A percentile compares a stretch with the other conserved stretches of the same genome.
Evolutionary conservation across 2,797 vertebrate species (phyloP).

Genomic region (Spea hammondii): DNA sequence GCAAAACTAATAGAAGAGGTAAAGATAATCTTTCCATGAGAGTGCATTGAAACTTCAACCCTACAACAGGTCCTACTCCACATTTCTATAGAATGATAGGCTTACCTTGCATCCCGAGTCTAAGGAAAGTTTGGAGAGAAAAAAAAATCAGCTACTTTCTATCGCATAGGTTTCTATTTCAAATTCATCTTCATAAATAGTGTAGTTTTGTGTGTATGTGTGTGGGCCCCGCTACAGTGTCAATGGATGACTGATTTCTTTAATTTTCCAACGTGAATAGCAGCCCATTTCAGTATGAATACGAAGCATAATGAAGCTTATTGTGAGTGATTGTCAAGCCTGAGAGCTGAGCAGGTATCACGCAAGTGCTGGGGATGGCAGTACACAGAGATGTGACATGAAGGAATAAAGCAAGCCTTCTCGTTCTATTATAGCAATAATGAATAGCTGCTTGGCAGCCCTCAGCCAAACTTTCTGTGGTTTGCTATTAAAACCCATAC

Average conservation of each 20-base stretch:
- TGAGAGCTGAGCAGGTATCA: conserved; percentile 16
- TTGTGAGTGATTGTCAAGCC: conserved; percentile 40
- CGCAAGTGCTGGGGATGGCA: conserved; percentile 1
- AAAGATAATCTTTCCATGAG: too few relatives aligned
- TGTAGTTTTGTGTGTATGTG: conserved; percentile 16
- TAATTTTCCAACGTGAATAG: conserved; percentile 29
- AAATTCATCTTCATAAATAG: conserved; percentile 23
- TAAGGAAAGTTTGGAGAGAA: too few relatives aligned
- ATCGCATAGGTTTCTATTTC: conserved; percentile 4
- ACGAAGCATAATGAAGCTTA: conserved; percentile 21
- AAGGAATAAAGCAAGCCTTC: conserved; percentile 33
- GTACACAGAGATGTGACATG: conserved; percentile 1
- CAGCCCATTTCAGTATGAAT: conserved; percentile 50
- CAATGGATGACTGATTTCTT: conserved; percentile 27
- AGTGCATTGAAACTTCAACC: too few relatives aligned
- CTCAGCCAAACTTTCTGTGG: conserved; percentile 23
- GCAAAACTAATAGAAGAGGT: too few relatives aligned
- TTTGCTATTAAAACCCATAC: conserved; percentile 41
- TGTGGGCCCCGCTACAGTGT: conserved; percentile 5
- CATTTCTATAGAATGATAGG: too few relatives aligned
- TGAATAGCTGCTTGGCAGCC: conserved; percentile 36
- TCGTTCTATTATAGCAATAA: conserved; percentile 49
- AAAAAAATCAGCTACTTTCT: not conserved
- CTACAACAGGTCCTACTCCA: not conserved
- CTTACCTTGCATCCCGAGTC: too few relatives aligned